These are phyloP conservation scores for Helogale parvula DNA, from an alignment of 2,113 vertebrate species.

Conservation along the genomic window DNA sequence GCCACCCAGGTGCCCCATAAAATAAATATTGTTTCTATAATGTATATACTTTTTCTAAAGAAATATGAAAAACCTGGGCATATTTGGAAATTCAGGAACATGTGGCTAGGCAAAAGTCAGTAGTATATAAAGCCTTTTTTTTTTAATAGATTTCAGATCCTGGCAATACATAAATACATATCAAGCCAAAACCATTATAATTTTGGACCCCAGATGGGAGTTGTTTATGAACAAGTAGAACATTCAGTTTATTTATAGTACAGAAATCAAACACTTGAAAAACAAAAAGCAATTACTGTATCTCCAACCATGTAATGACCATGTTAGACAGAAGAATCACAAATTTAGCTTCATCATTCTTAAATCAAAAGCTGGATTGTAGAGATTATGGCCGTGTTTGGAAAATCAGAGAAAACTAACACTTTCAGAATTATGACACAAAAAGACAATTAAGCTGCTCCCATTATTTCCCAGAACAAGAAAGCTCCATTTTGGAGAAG, in stretches of 20 bases:
- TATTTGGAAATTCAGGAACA: constrained; percentile 18
- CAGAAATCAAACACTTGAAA: constrained; percentile 74
- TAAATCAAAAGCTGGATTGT: constrained; percentile 61
- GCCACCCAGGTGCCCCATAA: no score
- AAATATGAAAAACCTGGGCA: not conserved
- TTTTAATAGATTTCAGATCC: constrained; percentile 55
- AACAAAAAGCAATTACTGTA: constrained; percentile 72
- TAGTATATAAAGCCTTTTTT: constrained; percentile 50
- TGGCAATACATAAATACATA: constrained; percentile 71
- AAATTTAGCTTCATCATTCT: constrained; percentile 67
- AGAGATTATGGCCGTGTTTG: constrained; percentile 63
- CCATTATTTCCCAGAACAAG: constrained; percentile 9
- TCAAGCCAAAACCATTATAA: constrained; percentile 70
- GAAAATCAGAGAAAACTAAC: constrained; percentile 67
- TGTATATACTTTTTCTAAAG: not conserved
- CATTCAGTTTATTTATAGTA: constrained; percentile 76
- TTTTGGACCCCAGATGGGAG: constrained; percentile 76
- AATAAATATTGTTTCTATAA: not conserved
- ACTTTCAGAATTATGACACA: constrained; percentile 64
- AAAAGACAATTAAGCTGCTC: constrained; percentile 44
- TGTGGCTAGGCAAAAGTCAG: not conserved
- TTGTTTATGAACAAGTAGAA: constrained; percentile 76
- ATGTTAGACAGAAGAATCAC: constrained; percentile 63
- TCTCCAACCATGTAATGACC: constrained; percentile 76
- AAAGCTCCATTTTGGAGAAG: not conserved